Evolutionary conservation across 2,113 vertebrate species (phyloP).

Genomic region (Theropithecus gelada): DNA sequence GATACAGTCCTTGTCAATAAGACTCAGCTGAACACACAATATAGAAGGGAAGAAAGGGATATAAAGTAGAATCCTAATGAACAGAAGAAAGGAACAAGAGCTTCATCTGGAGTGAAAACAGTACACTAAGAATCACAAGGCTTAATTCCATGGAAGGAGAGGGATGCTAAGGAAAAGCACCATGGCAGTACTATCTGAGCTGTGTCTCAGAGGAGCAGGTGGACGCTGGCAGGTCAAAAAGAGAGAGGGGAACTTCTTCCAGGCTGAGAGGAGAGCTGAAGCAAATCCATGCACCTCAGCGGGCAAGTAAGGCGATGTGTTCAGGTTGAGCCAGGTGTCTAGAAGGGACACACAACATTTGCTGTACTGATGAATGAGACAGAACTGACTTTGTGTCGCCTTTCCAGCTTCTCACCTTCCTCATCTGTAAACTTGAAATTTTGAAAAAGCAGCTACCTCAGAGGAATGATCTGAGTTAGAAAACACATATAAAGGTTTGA

Average conservation of each 20-base stretch:
- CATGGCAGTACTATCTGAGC: not conserved
- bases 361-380: not conserved
- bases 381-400: not conserved
- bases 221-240: not conserved
- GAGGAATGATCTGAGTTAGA: not conserved
- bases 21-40: not conserved
- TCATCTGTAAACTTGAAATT: not conserved
- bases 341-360: fast-evolving
- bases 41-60: not conserved
- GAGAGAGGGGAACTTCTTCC: not conserved
- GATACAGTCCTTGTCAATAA: not conserved
- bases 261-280: not conserved
- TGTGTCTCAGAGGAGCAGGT: not conserved
- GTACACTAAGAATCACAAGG: not conserved
- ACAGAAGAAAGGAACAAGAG: not conserved
- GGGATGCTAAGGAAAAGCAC: not conserved
- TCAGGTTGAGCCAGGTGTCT: not conserved
- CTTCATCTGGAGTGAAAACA: not conserved
- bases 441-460: not conserved
- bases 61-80: not conserved
- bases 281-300: not conserved
- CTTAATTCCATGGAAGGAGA: not conserved
- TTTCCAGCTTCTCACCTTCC: not conserved
- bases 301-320: too few relatives aligned
- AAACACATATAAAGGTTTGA: not conserved